phyloP scores from a whole-genome alignment of 1,140 invertebrate species.

The Drosophila saltans region DNA sequence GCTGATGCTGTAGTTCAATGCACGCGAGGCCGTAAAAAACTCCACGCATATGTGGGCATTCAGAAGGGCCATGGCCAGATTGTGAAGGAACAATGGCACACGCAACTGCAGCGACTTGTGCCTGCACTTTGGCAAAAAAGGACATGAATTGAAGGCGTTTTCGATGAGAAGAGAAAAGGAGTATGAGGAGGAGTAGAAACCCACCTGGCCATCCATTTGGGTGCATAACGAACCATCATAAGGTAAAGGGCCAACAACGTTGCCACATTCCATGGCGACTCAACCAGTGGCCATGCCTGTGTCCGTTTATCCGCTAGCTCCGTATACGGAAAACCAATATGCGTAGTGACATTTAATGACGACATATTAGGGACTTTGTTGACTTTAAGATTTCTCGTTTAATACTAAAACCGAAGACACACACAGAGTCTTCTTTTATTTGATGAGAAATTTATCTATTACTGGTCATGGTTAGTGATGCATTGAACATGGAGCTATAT shows the following conservation, averaged over 20 bases:
- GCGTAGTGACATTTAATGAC: slow-evolving; percentile 33
- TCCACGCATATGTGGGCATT: slow-evolving; percentile 94
- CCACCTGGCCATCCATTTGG: slow-evolving; percentile 91
- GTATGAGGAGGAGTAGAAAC: slow-evolving; percentile 1
- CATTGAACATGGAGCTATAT: slow-evolving; percentile 24
- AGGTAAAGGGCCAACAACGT: slow-evolving; percentile 91
- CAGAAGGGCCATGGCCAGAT: slow-evolving; percentile 91
- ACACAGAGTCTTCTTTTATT: slow-evolving; percentile 38
- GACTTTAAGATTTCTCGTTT: slow-evolving; percentile 21
- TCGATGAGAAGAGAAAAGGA: slow-evolving; percentile 9
- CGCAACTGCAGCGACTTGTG: slow-evolving; percentile 91
- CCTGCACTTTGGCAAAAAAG: slow-evolving; percentile 37
- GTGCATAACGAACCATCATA: slow-evolving; percentile 91
- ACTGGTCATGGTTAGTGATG: slow-evolving; percentile 43
- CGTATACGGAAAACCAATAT: slow-evolving; percentile 37
- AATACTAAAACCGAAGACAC: slow-evolving; percentile 34
- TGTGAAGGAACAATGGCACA: slow-evolving; percentile 92
- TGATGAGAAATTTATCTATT: background rate
- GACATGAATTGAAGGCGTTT: slow-evolving; percentile 21
- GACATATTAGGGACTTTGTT: slow-evolving; percentile 2
- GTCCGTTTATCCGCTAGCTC: slow-evolving; percentile 85
- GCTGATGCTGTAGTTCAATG: slow-evolving; percentile 93
- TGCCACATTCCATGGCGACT: slow-evolving; percentile 91
- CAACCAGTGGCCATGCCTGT: slow-evolving; percentile 93
- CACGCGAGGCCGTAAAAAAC: slow-evolving; percentile 89